Conservation (phyloP, 1,140 invertebrate species). For the Brachionus calyciflorus region DNA sequence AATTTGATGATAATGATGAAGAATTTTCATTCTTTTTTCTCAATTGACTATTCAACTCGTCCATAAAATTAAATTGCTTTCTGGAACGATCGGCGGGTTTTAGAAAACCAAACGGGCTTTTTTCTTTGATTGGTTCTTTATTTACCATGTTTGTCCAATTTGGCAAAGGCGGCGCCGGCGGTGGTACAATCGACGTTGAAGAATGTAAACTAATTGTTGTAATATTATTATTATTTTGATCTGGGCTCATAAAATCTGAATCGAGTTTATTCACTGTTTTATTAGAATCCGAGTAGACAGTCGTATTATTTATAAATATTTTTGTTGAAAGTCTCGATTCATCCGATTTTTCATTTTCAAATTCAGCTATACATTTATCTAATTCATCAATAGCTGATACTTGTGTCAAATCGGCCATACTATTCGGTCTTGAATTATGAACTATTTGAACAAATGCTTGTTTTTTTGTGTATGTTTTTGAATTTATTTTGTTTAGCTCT, state of each 20-base stretch:
- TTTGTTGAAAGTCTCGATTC: background rate
- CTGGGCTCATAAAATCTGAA: background rate
- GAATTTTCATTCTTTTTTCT: conserved; percentile 17
- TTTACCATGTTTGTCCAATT: background rate
- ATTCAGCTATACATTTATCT: conserved; percentile 30
- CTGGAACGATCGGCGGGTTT: background rate
- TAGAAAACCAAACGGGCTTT: background rate
- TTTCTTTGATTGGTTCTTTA: background rate
- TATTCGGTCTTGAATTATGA: background rate
- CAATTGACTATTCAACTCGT: conserved; percentile 16
- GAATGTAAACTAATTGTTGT: background rate
- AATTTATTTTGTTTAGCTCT: background rate
- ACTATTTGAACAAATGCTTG: background rate
- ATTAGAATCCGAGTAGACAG: background rate
- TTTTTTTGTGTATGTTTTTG: conserved; percentile 15
- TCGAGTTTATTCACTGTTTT: background rate
- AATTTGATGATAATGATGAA: too few species aligned
- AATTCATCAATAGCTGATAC: conserved; percentile 28
- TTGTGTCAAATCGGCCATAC: background rate
- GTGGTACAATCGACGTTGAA: background rate
- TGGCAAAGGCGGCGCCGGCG: conserved; percentile 1
- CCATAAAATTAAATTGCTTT: conserved; percentile 30
- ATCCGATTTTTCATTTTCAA: background rate
- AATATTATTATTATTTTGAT: conserved; percentile 25
- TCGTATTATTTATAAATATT: background rate